Base-by-base conservation (phyloP, 2,113 vertebrate species). In the Pseudolaguvia tuberculata region DNA sequence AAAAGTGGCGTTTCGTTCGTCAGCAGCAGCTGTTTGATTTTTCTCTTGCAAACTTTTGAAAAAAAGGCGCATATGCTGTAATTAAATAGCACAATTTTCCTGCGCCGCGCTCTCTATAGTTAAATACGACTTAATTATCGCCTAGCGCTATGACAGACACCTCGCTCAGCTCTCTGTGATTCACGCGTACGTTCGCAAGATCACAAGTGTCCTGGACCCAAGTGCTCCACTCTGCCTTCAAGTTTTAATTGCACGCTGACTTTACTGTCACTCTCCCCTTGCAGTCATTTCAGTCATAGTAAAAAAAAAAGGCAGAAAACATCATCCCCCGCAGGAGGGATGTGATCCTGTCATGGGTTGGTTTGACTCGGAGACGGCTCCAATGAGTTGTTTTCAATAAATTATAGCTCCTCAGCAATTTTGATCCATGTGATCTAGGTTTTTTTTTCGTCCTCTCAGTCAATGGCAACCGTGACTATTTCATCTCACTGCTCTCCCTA, bases 81-180 rank as follows among this genome's bases (percentile, higher is more conserved):
- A 78, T 78, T 47, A 52, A 61, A 27, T 70, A 55, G 59, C 47
- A 47, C 51, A n/a, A n/a, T 45, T 63, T 35, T 27, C 67, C 21
- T 75, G 59, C 47, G 31, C 47, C 59, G 27, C 25, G n/a, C 50
- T 61, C 55, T 21, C 69, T 61, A 47, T 23, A 67, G 45, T 78
- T 75, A 66, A 78, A 81, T 72, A 68, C 47, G 55, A 74, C 53
- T 81, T 81, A 81, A 81, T 81, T 78, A 81, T 76, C 73, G 39
- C 77, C 69, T 72, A 56, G 39, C 58, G 63, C 15, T 17, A 50
- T 76, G 68, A 51, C 47, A 71, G 58, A 59, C 72, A 78, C 55
- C 73, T 78, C 69, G 17, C 39, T 50, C 52, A 25, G 5, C 57
- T 61, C 55, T 61, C 65, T 58, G 29, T 51, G 73, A 58, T 77